Evolutionary conservation across 1,140 invertebrate species (phyloP).

Genomic region (Mizuhopecten yessoensis): DNA sequence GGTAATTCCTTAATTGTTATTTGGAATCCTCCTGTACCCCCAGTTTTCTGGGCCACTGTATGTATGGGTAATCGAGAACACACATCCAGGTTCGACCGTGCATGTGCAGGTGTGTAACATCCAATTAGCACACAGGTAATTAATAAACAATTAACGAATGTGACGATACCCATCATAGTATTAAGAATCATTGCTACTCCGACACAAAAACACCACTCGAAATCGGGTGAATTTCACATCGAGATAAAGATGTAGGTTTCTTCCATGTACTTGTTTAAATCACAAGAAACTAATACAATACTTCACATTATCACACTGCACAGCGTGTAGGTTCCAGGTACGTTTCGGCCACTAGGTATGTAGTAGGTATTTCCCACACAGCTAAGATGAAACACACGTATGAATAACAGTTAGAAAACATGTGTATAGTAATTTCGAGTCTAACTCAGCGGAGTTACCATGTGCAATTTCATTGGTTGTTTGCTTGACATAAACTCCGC

Average conservation of each 20-base stretch:
- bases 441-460: neutral
- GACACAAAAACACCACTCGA: neutral
- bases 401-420: constrained; percentile 12
- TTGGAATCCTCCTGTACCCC: neutral
- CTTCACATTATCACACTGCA: neutral
- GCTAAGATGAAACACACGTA: neutral
- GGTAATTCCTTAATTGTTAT: constrained; percentile 11
- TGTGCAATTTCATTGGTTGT: neutral
- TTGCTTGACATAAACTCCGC: neutral
- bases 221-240: constrained; percentile 8
- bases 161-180: neutral
- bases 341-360: neutral
- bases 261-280: neutral
- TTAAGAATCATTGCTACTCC: neutral
- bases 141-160: constrained; percentile 10
- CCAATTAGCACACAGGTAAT: neutral
- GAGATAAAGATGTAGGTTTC: neutral
- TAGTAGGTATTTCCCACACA: neutral
- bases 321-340: neutral
- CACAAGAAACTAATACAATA: neutral
- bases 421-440: constrained; percentile 9
- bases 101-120: constrained; percentile 16
- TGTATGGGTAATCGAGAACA: neutral
- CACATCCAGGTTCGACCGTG: constrained; percentile 36
- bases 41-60: neutral